Evolutionary conservation across 2,113 vertebrate species (phyloP), one percentile per base, ranked within the genome.

Genomic region (Pteronura brasiliensis): DNA sequence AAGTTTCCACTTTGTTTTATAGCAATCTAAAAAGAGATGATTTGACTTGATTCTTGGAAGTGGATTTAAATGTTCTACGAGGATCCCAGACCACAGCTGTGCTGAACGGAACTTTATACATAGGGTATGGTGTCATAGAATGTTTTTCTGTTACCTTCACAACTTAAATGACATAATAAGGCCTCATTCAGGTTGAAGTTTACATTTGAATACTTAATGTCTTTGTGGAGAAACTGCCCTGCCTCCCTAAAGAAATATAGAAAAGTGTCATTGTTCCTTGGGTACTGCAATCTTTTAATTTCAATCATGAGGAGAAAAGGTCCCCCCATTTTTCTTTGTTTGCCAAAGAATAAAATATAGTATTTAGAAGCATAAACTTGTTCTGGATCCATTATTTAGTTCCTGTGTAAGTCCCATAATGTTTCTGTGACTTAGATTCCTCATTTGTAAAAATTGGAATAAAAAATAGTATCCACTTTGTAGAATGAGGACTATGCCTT

Each of bases 1-100:
- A 96, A 82, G 81, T 94, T 94, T 65, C 31, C 29, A 34, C 39
- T 94, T 96, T 90, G 55, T 80, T 96, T 94, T 90, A 86, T 47
- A 87, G 36, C 81, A 90, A 65, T 94, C 55, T 74, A 76, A 86
- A 94, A 81, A 91, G 25, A 69, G 57, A 47, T 91, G 47, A 39
- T 27, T 81, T 80, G 57, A 93, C 72, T 74, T 91, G 88, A 74
- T 91, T 91, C 76, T 94, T 87, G 57, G n/a, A 90, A 96, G 63
- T 72, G 86, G n/a, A 31, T 72, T 44, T 13, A 72, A 63, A 29
- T 80, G n/a, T 80, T 85, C 61, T 86, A 42, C 10, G 23, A 85
- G 80, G 65, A 65, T 74, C 11, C 20, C 74, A 76, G 36, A 91
- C 57, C 47, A 92, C 31, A 36, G 36, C 44, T 94, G 55, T 65